Evolutionary conservation across 2,113 vertebrate genomes (phyloP).

Genomic region (Marcusenius ussheri): DNA sequence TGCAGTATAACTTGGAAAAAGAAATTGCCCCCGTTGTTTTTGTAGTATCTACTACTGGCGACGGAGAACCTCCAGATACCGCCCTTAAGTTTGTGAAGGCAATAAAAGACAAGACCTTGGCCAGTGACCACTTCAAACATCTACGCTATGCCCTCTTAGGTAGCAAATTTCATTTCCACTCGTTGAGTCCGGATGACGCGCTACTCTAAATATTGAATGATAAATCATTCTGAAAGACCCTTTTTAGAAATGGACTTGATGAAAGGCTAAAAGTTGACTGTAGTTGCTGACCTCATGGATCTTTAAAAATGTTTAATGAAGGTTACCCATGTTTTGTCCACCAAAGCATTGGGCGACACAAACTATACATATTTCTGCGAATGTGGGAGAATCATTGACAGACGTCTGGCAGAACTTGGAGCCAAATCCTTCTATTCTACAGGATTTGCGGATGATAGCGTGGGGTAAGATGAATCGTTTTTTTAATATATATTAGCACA

Average conservation of each 20-base stretch:
- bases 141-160: slow-evolving; percentile 83
- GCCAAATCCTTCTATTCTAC: slow-evolving; percentile 78
- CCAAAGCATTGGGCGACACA: slow-evolving; percentile 84
- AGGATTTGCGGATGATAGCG: slow-evolving; percentile 85
- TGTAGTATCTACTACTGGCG: slow-evolving; percentile 87
- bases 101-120: slow-evolving; percentile 67
- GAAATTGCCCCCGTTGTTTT: slow-evolving; percentile 80
- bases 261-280: not conserved
- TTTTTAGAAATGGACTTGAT: not conserved
- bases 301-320: not conserved
- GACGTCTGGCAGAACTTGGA: slow-evolving; percentile 76
- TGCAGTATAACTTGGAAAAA: slow-evolving; percentile 77
- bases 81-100: slow-evolving; percentile 72
- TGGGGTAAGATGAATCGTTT: slow-evolving; percentile 67
- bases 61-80: slow-evolving; percentile 85
- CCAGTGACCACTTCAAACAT: slow-evolving; percentile 66
- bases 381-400: slow-evolving; percentile 88
- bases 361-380: slow-evolving; percentile 93
- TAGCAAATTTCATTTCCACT: slow-evolving; percentile 42
- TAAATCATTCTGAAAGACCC: not conserved
- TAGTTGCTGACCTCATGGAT: not conserved
- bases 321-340: slow-evolving; percentile 13
- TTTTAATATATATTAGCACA: not conserved
- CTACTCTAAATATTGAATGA: not conserved
- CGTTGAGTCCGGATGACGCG: not conserved